A percentile compares a stretch with the other conserved stretches of the same genome.
phyloP scores from a whole-genome alignment of 1,140 invertebrate genomes.

The Sarcophaga bullata region DNA sequence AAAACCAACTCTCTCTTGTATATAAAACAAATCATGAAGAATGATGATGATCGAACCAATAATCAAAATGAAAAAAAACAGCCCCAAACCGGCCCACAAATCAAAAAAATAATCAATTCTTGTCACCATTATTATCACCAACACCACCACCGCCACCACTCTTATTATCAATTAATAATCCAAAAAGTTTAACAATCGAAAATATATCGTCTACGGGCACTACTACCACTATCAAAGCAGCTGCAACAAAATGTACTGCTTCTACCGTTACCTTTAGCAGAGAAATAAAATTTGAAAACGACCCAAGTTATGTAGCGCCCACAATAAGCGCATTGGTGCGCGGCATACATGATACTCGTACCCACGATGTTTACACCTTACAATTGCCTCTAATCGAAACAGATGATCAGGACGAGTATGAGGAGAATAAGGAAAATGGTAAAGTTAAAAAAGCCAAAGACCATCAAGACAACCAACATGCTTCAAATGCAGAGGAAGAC shows the following conservation, averaged over 20 bases:
- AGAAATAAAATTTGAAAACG: conserved; percentile 5
- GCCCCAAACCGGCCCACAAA: neutral
- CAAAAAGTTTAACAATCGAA: no score
- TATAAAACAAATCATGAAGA: conserved; percentile 28
- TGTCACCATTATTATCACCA: neutral
- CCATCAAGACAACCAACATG: neutral
- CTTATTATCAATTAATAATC: no score
- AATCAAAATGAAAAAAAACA: neutral
- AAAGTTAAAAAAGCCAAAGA: no score
- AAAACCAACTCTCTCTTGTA: no score
- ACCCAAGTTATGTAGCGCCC: conserved; percentile 21
- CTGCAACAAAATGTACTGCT: neutral
- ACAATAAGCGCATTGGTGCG: conserved; percentile 59
- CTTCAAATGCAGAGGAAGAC: neutral
- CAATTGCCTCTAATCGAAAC: conserved; percentile 55
- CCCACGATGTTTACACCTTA: conserved; percentile 54
- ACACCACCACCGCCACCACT: neutral
- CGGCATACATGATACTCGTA: conserved; percentile 54
- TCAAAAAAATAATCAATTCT: neutral
- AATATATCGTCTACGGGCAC: neutral
- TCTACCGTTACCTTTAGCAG: neutral
- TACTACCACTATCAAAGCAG: neutral
- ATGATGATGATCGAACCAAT: conserved; percentile 13
- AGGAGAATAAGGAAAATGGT: neutral
- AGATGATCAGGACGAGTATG: conserved; percentile 46